Base-by-base conservation (phyloP, 92 coral and sea anemone species). In the Nematostella vectensis region DNA sequence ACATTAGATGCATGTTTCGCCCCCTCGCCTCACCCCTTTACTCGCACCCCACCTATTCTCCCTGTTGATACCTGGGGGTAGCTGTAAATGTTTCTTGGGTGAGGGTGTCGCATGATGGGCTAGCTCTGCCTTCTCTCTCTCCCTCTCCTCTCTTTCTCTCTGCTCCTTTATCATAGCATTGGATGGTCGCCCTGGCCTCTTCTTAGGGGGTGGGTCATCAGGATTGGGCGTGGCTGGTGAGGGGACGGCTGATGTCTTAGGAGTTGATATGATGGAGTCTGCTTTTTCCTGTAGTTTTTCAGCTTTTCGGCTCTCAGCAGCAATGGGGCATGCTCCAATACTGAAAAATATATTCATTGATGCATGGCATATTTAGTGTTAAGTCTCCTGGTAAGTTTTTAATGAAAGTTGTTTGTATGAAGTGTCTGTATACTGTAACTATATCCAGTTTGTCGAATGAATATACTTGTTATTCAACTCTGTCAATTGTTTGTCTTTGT, bases 11-110 rank as follows among this genome's bases (percentile, higher is more conserved):
- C n/a, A n/a, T n/a, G n/a, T n/a, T n/a, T n/a, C n/a, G n/a, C n/a
- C n/a, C n/a, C n/a, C n/a, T n/a, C n/a, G n/a, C n/a, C n/a, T n/a
- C n/a, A n/a, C n/a, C n/a, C n/a, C n/a, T n/a, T n/a, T n/a, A n/a
- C n/a, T n/a, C n/a, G n/a, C n/a, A n/a, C n/a, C n/a, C n/a, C n/a
- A n/a, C n/a, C n/a, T n/a, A n/a, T n/a, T n/a, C n/a, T n/a, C n/a
- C n/a, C n/a, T n/a, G n/a, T n/a, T n/a, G n/a, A n/a, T n/a, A 83
- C 95, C 95, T 49, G 95, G 95, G 2, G 97, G 97, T 12, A 87
- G 73, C 28, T 78, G 96, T 15, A 79, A 94, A 47, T 82, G 89
- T 54, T 89, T 89, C 58, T 81, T 79, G 3, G 87, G 94, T 24
- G 97, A 87, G 28, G 82, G 73, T 28, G 87, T 72, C 42, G 89